Evolutionary conservation across 1,140 invertebrate genomes (phyloP).

Genomic region (Aphidius gifuensis): DNA sequence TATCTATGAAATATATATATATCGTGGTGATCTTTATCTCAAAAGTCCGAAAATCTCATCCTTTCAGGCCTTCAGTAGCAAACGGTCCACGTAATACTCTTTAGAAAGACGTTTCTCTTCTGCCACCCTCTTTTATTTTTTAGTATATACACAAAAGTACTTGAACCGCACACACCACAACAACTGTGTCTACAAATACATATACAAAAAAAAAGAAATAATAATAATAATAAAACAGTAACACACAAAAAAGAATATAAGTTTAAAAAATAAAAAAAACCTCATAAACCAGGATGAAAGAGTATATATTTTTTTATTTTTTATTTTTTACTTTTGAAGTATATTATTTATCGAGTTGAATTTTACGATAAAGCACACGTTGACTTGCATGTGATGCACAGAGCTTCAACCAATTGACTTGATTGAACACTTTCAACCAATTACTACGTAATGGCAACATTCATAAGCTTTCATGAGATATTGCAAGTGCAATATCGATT

Average conservation of each 20-base stretch:
- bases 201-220: background rate
- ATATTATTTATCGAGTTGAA: too few species aligned
- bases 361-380: too few species aligned
- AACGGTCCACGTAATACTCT: constrained; percentile 8
- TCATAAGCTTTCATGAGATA: too few species aligned
- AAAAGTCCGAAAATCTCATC: constrained; percentile 16
- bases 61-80: constrained; percentile 10
- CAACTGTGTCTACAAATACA: background rate
- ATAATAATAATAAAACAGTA: background rate
- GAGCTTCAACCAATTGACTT: too few species aligned
- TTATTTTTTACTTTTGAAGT: too few species aligned
- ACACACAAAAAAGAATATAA: background rate
- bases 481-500: too few species aligned
- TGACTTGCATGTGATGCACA: too few species aligned
- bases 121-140: background rate
- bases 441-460: too few species aligned
- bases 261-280: too few species aligned
- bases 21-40: background rate
- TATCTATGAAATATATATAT: background rate
- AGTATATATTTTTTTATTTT: too few species aligned
- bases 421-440: too few species aligned
- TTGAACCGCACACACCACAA: background rate
- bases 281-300: too few species aligned
- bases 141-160: background rate
- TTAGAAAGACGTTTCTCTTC: background rate